Evolutionary conservation across 30 jellyfish, hydroid and myxozoan species (phyloP), one percentile per base, ranked within the genome.

Genomic region (Morbakka virulenta): DNA sequence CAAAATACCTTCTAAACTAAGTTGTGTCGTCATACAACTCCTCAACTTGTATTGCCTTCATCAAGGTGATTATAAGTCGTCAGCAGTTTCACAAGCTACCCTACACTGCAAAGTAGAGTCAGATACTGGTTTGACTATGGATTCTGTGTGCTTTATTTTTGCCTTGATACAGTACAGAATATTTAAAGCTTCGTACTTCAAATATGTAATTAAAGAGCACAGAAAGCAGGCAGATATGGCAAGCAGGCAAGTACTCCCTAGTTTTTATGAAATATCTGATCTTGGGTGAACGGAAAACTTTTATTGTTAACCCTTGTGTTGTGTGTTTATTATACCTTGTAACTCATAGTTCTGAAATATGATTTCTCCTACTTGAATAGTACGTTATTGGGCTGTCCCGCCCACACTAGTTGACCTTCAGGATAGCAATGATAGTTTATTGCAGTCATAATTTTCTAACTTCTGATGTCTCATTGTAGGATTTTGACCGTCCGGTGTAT

Each of bases 171-270:
- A 89, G 71, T 89, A 89, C 71, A 74, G 93, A 26, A 89, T 89
- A 22, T 89, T 89, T 80, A 83, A 89, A 24, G 82, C 95, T 0
- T 62, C 71, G 14, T 89, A 89, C 50, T 89, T 89, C 87, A 82
- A 83, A 70, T 89, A 74, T 67, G 97, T 89, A 49, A 82, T 89
- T 29, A 51, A 93, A 74, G 97, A 89, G 50, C 97, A 89, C 51
- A 72, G 93, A 36, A 82, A 72, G 63, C 95, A 84, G 47, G 83
- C 97, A 2, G 95, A 82, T 51, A 89, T 89, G 93, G 97, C 97
- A 1, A 47, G 83, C 65, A 83, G 97, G 97, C 81, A 35, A 20
- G 64, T 76, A 3, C 25, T n/a, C n/a, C n/a, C n/a, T n/a, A n/a
- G n/a, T n/a, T n/a, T n/a, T n/a, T n/a, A n/a, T n/a, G n/a, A n/a